phyloP scores from a whole-genome alignment of 2,888 invertebrate genomes.

The Ennomos erosarius region DNA sequence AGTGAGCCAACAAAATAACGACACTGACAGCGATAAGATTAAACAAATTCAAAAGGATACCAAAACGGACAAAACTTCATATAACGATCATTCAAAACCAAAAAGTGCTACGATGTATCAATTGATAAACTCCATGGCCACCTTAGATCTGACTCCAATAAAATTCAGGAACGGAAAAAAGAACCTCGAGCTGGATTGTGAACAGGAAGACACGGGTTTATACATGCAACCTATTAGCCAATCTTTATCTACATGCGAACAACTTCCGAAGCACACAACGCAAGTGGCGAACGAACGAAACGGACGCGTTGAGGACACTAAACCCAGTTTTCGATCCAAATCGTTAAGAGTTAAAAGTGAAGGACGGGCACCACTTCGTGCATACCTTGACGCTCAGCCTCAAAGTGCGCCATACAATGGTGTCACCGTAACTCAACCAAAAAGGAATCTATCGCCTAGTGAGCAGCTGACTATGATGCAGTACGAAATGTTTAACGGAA shows the following conservation, averaged over 20 bases:
- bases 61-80: slow-evolving; percentile 59
- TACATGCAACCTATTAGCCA: slow-evolving; percentile 77
- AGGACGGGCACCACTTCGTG: slow-evolving; percentile 74
- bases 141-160: slow-evolving; percentile 73
- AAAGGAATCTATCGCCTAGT: slow-evolving; percentile 81
- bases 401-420: slow-evolving; percentile 65
- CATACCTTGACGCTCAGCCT: slow-evolving; percentile 70
- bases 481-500: slow-evolving; percentile 74
- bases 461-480: slow-evolving; percentile 82
- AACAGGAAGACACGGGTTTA: slow-evolving; percentile 78
- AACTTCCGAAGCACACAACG: slow-evolving; percentile 74
- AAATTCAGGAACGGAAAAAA: slow-evolving; percentile 70
- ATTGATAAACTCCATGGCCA: slow-evolving; percentile 79
- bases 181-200: slow-evolving; percentile 65
- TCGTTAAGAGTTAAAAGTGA: slow-evolving; percentile 82
- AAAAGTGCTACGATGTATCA: slow-evolving; percentile 73
- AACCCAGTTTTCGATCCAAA: slow-evolving; percentile 82
- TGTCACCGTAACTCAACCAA: slow-evolving; percentile 82
- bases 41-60: slow-evolving; percentile 70
- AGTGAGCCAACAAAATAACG: slow-evolving; percentile 81
- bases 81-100: slow-evolving; percentile 47
- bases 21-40: slow-evolving; percentile 79
- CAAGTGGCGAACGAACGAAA: slow-evolving; percentile 70
- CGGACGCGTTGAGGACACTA: slow-evolving; percentile 73
- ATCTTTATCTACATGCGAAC: slow-evolving; percentile 78